Evolutionary conservation across 2,888 invertebrate species (phyloP), one percentile per base, ranked within the genome.

Genomic region (Cheilosia scutellata): DNA sequence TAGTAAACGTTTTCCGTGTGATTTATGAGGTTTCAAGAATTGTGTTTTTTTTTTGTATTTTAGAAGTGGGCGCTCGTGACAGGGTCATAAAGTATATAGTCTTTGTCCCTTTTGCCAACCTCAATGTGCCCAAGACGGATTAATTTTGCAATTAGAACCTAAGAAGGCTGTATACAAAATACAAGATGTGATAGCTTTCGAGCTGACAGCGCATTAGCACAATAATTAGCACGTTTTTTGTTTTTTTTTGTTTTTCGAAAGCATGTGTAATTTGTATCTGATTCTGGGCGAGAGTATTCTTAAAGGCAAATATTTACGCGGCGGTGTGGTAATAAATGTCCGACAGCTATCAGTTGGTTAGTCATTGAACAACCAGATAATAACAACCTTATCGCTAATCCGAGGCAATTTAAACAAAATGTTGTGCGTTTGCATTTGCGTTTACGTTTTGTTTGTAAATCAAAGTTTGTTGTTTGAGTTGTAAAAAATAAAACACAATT

Each of bases 121-220:
- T n/a, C n/a, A n/a, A n/a, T n/a, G n/a, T n/a, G n/a, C n/a, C n/a
- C n/a, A 42, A 57, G 42, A 65, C 55, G 63, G 49, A 29, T 68
- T 79, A 68, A 79, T 74, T 79, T 42, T 74, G 58, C 74, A 83
- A 68, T 83, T 83, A 83, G 82, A 78, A 78, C 72, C 60, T 51
- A 63, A 33, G 33, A 55, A 53, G 58, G 53, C 20, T 72, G 76
- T 55, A 60, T 20, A 11, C 4, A 25, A 51, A 11, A 25, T 27
- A 40, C 31, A 71, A 29, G 51, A 11, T 51, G 60, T 66, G 66
- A 65, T 72, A 72, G 66, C 65, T 72, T 65, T 65, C 55, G 37
- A 63, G 49, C 51, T 65, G 57, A 42, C 27, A 70, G 42, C 57
- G 25, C 25, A 75, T 68, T 74, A 74, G 53, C 51, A 62, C 66